Evolutionary conservation across 2,797 vertebrate genomes (phyloP).

Genomic region (Dendrocincla tyrannina): DNA sequence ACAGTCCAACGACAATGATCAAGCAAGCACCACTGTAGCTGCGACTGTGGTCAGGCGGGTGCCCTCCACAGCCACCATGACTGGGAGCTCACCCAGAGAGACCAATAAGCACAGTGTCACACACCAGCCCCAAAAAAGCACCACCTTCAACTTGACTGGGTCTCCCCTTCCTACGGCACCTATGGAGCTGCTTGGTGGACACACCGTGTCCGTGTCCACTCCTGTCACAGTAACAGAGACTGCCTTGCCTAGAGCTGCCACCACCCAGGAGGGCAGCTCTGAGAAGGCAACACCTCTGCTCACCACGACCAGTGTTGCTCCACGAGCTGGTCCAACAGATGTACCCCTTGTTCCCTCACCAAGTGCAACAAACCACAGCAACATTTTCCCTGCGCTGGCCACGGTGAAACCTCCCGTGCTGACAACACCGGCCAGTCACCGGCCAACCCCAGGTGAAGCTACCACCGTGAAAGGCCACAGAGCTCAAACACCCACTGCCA

Average conservation of each 20-base stretch:
- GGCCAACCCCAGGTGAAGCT: conserved; percentile 6
- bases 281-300: conserved; percentile 3
- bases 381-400: background rate
- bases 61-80: conserved; percentile 44
- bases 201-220: background rate
- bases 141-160: conserved; percentile 42
- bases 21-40: conserved; percentile 20
- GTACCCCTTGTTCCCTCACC: conserved; percentile 6
- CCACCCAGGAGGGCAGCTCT: conserved; percentile 13
- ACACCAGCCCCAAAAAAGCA: conserved; percentile 43
- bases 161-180: conserved; percentile 34
- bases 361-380: background rate
- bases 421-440: background rate
- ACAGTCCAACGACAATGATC: background rate
- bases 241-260: background rate
- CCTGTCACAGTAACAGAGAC: background rate
- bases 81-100: conserved; percentile 42
- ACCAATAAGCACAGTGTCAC: conserved; percentile 47
- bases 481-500: conserved; percentile 38
- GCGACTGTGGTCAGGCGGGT: conserved; percentile 37
- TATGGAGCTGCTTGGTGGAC: conserved; percentile 53
- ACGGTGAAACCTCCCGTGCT: conserved; percentile 15
- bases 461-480: conserved; percentile 17
- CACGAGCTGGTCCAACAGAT: conserved; percentile 47
- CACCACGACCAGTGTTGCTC: conserved; percentile 49